Base-by-base conservation (phyloP, 2,888 invertebrate genomes). In the Palloptera scutellata region DNA sequence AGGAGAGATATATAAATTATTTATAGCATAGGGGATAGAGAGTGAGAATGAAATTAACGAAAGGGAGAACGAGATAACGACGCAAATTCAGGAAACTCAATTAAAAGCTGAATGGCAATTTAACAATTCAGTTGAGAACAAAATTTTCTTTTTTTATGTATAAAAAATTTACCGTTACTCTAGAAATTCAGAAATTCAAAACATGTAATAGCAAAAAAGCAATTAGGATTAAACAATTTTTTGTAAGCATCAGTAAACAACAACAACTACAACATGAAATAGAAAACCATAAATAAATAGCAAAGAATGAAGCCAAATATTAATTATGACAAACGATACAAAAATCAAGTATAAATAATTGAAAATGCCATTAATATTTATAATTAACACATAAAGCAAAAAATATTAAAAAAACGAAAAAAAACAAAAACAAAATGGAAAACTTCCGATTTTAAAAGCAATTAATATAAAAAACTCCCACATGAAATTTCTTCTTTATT, bases 61-160 rank as follows among this genome's bases (percentile, higher is more conserved):
- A 19, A 17, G 53, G 12, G 17, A 53, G 19, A 12, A 15, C 12
- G 15, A 53, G 17, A 53, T 12, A 53, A 43, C 52, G 60, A 43
- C 52, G 60, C 66, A 66, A 60, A 59, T 64, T 64, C 64, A 64
- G 64, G 64, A 64, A 59, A 48, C 48, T n/a, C n/a, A 48, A 48
- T 8, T 48, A n/a, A n/a, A 48, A 48, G 6, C 30, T 30, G 30
- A 30, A 30, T 30, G 30, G 30, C 30, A 30, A 30, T 30, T 30
- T 30, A 4, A 30, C 30, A 30, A 30, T 30, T 30, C 30, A 30
- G 30, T 30, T 2, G 6, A 30, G 30, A 30, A 30, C 2, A 30
- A 30, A 4, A 2, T 30, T 6, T 30, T 30, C 30, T 30, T 30
- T 30, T 30, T 30, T 30, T 30, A 30, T 30, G 30, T 30, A 30